Evolutionary conservation across 2,797 vertebrate species (phyloP).

Genomic region (Gymnothorax javanicus): DNA sequence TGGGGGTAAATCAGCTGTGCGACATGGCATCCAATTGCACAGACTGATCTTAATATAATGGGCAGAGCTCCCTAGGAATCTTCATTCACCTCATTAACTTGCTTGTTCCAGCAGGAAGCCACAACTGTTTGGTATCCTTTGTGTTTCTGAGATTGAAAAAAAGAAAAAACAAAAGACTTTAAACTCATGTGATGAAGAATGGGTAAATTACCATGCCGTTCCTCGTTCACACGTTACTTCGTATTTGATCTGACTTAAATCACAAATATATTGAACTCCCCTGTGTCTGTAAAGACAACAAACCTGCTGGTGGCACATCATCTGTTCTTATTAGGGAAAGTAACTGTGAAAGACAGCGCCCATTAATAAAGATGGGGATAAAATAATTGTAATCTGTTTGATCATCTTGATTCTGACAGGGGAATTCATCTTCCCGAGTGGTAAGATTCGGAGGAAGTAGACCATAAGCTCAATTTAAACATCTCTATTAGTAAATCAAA

Average conservation of each 20-base stretch:
- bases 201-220: background rate
- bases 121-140: slow-evolving; percentile 7
- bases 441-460: slow-evolving; percentile 77
- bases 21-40: background rate
- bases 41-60: slow-evolving; percentile 12
- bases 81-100: slow-evolving; percentile 15
- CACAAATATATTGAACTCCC: slow-evolving; percentile 61
- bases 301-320: slow-evolving; percentile 76
- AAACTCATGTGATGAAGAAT: slow-evolving; percentile 8
- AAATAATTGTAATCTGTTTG: slow-evolving; percentile 87
- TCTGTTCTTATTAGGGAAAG: slow-evolving; percentile 81
- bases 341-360: slow-evolving; percentile 83
- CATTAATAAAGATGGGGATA: slow-evolving; percentile 82
- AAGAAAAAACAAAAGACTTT: background rate
- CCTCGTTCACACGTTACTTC: slow-evolving; percentile 53
- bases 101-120: background rate
- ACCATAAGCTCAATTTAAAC: slow-evolving; percentile 80
- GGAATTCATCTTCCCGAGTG: slow-evolving; percentile 80
- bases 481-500: slow-evolving; percentile 77
- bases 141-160: background rate
- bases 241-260: slow-evolving; percentile 59
- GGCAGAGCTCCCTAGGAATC: background rate
- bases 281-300: slow-evolving; percentile 69
- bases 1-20: slow-evolving; percentile 2
- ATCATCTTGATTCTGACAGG: slow-evolving; percentile 82